Evolutionary conservation across 2,797 vertebrate genomes (phyloP).

Genomic region (Aratinga solstitialis): DNA sequence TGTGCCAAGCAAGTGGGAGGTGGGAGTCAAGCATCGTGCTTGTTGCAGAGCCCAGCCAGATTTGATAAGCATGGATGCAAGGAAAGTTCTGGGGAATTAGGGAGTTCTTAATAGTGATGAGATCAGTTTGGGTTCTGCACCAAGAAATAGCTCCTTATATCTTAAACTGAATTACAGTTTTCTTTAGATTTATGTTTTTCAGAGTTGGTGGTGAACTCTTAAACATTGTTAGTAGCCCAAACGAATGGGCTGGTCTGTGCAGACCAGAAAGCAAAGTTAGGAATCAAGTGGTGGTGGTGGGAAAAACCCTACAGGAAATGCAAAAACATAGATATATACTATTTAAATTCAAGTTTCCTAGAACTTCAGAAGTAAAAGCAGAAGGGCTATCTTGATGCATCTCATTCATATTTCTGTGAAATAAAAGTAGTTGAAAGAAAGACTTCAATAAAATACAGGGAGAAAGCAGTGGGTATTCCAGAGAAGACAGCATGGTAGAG

Average conservation of each 20-base stretch:
- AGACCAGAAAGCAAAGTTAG: background rate
- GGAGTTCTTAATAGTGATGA: background rate
- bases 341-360: background rate
- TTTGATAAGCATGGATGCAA: background rate
- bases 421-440: background rate
- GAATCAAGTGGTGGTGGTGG: background rate
- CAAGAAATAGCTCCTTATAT: rapidly evolving
- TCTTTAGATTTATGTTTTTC: background rate
- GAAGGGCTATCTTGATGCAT: background rate
- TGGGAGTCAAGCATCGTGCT: background rate
- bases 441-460: background rate
- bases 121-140: background rate
- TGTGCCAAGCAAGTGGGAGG: background rate
- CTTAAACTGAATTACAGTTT: background rate
- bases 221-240: background rate
- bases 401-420: background rate
- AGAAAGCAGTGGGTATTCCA: background rate
- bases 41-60: background rate
- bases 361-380: background rate
- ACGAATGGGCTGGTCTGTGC: background rate
- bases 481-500: background rate
- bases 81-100: background rate
- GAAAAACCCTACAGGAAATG: background rate
- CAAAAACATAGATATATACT: background rate
- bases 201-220: background rate